phyloP scores from a whole-genome alignment of 2,797 vertebrate genomes.

The Fratercula arctica region DNA sequence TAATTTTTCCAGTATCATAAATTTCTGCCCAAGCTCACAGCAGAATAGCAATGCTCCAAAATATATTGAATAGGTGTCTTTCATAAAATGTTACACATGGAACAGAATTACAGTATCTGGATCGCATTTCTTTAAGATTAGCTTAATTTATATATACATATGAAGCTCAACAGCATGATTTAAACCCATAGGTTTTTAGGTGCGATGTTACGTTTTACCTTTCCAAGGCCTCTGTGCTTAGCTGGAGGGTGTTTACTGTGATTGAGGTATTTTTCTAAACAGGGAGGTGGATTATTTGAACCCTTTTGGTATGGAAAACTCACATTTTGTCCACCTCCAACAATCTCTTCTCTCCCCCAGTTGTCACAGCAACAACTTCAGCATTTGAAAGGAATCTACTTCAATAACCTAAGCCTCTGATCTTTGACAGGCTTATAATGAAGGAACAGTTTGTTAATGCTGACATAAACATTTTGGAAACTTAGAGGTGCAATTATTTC shows the following conservation, averaged over 20 bases:
- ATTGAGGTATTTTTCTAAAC: constrained; percentile 43
- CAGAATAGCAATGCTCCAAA: not conserved
- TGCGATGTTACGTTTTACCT: not conserved
- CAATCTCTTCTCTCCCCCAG: constrained; percentile 45
- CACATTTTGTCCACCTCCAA: constrained; percentile 50
- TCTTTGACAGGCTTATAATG: constrained; percentile 79
- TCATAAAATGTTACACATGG: not conserved
- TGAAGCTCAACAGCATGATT: not conserved
- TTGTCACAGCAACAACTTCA: constrained; percentile 79
- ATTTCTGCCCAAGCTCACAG: not conserved
- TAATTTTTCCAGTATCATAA: constrained; percentile 48
- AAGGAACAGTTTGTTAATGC: constrained; percentile 80
- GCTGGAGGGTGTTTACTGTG: not conserved
- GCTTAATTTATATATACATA: not conserved
- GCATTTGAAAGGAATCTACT: constrained; percentile 79
- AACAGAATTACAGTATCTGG: not conserved
- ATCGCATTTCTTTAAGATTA: constrained; percentile 23
- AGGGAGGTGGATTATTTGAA: constrained; percentile 41
- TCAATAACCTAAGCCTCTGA: constrained; percentile 82
- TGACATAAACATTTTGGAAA: constrained; percentile 78
- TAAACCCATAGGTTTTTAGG: not conserved
- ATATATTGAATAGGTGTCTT: constrained; percentile 24
- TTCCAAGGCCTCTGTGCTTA: not conserved
- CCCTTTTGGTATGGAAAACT: constrained; percentile 59
- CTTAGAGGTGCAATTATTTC: constrained; percentile 69